Percentiles rank a stretch among this genome's conserved stretches.
phyloP scores from a whole-genome alignment of 2,797 vertebrate genomes.

The Enteromius trimaculatus region DNA sequence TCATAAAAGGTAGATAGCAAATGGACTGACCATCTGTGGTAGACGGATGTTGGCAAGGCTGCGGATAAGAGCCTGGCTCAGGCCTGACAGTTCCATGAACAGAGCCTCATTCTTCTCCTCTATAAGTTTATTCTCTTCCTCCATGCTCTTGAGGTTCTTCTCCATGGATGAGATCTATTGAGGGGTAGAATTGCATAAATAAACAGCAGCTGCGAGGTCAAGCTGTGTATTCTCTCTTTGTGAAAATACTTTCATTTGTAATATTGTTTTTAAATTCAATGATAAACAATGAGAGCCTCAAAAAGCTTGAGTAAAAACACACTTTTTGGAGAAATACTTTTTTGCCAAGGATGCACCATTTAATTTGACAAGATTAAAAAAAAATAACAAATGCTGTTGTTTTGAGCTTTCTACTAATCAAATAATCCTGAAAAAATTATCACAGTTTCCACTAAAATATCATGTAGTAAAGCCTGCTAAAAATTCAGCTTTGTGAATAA shows the following conservation, averaged over 20 bases:
- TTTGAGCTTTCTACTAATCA: not conserved
- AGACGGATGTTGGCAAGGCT: constrained; percentile 96
- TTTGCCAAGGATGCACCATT: not conserved
- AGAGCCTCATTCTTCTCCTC: constrained; percentile 96
- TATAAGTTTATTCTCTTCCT: constrained; percentile 96
- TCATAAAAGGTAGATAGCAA: constrained; percentile 29
- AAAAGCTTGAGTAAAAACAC: not conserved
- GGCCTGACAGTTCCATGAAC: constrained; percentile 94
- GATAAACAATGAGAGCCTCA: not conserved
- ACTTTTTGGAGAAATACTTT: not conserved
- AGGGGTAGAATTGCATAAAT: not conserved
- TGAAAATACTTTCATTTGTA: not conserved
- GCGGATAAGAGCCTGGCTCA: constrained; percentile 95
- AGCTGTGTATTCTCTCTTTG: constrained; percentile 31
- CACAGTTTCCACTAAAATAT: not conserved
- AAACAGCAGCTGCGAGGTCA: not conserved
- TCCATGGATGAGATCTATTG: constrained; percentile 95
- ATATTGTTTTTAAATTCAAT: not conserved
- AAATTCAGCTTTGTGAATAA: not conserved
- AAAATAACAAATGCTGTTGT: not conserved
- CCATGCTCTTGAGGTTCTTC: constrained; percentile 94
- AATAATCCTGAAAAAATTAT: not conserved
- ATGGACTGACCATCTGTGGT: constrained; percentile 89
- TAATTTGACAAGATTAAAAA: too few relatives aligned
- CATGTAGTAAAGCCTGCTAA: too few relatives aligned